Evolutionary conservation across 2,113 vertebrate genomes (phyloP).

Genomic region (Ophthalmolycus amberensis): DNA sequence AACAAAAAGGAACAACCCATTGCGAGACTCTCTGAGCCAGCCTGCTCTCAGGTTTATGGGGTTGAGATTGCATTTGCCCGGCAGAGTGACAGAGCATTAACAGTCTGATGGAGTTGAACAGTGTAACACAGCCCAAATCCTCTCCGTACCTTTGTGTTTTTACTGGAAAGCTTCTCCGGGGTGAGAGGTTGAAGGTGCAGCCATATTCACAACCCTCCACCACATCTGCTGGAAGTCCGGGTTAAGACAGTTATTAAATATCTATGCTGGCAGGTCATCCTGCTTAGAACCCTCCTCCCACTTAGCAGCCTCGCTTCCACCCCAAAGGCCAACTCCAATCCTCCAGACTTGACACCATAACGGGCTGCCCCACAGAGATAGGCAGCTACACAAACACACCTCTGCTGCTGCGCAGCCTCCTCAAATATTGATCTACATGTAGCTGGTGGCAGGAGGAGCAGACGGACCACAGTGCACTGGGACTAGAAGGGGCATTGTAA

Average conservation of each 20-base stretch:
- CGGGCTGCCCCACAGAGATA: slow-evolving; percentile 61
- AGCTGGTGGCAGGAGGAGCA: slow-evolving; percentile 27
- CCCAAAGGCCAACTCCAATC: slow-evolving; percentile 37
- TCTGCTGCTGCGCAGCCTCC: slow-evolving; percentile 28
- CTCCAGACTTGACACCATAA: slow-evolving; percentile 37
- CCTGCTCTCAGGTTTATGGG: background rate
- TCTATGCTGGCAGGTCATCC: slow-evolving; percentile 59
- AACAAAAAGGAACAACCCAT: background rate
- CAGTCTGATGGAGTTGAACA: slow-evolving; percentile 43
- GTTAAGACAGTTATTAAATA: slow-evolving; percentile 75
- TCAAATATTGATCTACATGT: slow-evolving; percentile 78
- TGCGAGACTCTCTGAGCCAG: background rate
- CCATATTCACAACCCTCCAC: slow-evolving; percentile 43
- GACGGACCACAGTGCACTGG: slow-evolving; percentile 2
- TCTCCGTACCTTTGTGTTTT: slow-evolving; percentile 7
- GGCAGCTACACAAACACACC: slow-evolving; percentile 45
- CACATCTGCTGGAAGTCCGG: slow-evolving; percentile 21
- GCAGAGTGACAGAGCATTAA: slow-evolving; percentile 34
- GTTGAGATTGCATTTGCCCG: slow-evolving; percentile 36
- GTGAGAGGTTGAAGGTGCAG: slow-evolving; percentile 36
- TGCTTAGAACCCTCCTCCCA: slow-evolving; percentile 24
- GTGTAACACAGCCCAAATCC: slow-evolving; percentile 26
- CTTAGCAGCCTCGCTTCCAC: background rate
- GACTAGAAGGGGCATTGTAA: slow-evolving; percentile 15
- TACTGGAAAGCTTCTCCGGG: background rate